Percentiles rank a stretch among this genome's conserved stretches.
These are phyloP conservation scores for Lithobates sylvaticus DNA, from an alignment of 2,797 vertebrate genomes.

Conservation along the genomic window DNA sequence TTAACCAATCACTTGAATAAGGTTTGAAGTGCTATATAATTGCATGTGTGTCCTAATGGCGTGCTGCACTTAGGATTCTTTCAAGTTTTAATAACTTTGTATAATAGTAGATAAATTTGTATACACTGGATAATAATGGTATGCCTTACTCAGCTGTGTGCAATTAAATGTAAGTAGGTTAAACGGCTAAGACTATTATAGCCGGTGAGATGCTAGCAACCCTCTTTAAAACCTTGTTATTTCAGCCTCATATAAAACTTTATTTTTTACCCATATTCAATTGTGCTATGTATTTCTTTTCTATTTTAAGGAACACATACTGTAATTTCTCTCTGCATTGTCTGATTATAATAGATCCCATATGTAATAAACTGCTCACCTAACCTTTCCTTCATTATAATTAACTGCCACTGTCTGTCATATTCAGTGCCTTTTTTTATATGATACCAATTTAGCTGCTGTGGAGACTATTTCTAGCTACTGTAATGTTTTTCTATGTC, in stretches of 20 bases:
- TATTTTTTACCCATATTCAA: not conserved
- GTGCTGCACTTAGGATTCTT: conserved; percentile 22
- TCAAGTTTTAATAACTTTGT: conserved; percentile 38
- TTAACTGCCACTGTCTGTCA: not conserved
- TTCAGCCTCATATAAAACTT: not conserved
- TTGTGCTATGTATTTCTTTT: not conserved
- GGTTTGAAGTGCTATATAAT: conserved; percentile 24
- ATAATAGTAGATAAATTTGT: not conserved
- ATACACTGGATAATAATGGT: conserved; percentile 32
- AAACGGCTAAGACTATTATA: conserved; percentile 22
- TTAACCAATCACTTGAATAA: not conserved
- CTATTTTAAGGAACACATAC: not conserved
- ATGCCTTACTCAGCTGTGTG: conserved; percentile 18
- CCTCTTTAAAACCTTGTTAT: conserved; percentile 14
- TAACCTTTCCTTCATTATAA: not conserved
- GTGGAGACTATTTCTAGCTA: not conserved
- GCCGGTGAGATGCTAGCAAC: conserved; percentile 1
- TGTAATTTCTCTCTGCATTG: not conserved
- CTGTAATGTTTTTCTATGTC: not conserved
- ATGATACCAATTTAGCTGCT: not conserved
- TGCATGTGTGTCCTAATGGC: conserved; percentile 26
- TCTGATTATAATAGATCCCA: not conserved
- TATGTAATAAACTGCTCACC: conserved; percentile 7
- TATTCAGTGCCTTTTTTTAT: not conserved
- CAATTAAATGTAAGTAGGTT: conserved; percentile 42